Percentiles rank a stretch among this genome's conserved stretches.
Conservation (phyloP, 2,797 vertebrate genomes). For the Muraenolepis orangiensis region DNA sequence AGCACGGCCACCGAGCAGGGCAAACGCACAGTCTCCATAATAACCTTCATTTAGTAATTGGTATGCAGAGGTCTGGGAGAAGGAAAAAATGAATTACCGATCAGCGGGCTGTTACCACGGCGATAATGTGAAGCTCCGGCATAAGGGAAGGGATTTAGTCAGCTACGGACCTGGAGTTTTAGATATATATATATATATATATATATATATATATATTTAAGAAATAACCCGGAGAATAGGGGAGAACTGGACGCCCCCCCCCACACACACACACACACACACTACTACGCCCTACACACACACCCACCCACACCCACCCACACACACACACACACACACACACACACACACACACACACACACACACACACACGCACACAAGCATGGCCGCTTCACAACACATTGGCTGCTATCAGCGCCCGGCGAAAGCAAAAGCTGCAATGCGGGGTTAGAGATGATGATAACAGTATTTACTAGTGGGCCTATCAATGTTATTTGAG, state of each 20-base stretch:
- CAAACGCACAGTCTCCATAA: constrained; percentile 67
- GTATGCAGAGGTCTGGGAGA: constrained; percentile 74
- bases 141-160: constrained; percentile 65
- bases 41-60: constrained; percentile 84
- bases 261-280: too few species aligned
- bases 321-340: too few species aligned
- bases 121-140: constrained; percentile 71
- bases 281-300: neutral
- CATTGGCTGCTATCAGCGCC: neutral
- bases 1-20: constrained; percentile 34
- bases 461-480: neutral
- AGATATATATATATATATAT: too few species aligned
- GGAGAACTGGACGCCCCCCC: constrained; percentile 38
- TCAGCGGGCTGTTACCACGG: constrained; percentile 81
- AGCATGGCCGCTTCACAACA: neutral
- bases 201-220: too few species aligned
- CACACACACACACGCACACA: too few species aligned
- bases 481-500: neutral
- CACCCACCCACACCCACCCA: too few species aligned
- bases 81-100: constrained; percentile 87
- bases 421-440: neutral
- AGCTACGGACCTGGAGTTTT: constrained; percentile 2
- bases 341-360: too few species aligned
- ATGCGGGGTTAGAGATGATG: neutral
- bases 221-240: constrained; percentile 18